Percentiles rank a stretch among this genome's conserved stretches.
Evolutionary conservation across 2,888 invertebrate genomes (phyloP).

Genomic region (Melanargia galathea): DNA sequence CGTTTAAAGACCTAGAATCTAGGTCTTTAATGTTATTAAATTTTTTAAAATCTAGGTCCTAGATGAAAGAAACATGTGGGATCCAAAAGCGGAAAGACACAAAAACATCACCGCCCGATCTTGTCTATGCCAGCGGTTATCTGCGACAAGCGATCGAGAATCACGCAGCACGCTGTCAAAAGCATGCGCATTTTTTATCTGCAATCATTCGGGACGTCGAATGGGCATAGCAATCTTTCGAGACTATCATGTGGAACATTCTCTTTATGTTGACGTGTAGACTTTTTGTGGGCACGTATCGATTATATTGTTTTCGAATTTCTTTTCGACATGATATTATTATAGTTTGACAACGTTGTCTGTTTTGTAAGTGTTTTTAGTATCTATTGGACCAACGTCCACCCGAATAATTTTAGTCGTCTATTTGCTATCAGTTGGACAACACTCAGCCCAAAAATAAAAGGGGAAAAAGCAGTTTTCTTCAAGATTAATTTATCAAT

Average conservation of each 20-base stretch:
- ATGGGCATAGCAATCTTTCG: slow-evolving; percentile 37
- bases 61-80: slow-evolving; percentile 16
- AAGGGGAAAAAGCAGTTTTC: too few species aligned
- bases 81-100: slow-evolving; percentile 8
- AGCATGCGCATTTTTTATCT: slow-evolving; percentile 37
- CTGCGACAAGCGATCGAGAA: slow-evolving; percentile 28
- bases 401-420: too few species aligned
- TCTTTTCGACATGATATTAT: neutral
- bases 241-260: slow-evolving; percentile 23
- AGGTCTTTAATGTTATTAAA: too few species aligned
- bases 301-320: slow-evolving; percentile 14
- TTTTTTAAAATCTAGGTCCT: too few species aligned
- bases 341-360: neutral
- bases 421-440: neutral
- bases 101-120: slow-evolving; percentile 6
- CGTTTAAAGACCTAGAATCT: slow-evolving; percentile 3
- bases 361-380: neutral
- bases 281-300: slow-evolving; percentile 15
- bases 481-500: too few species aligned
- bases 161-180: slow-evolving; percentile 31
- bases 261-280: slow-evolving; percentile 19
- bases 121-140: slow-evolving; percentile 33
- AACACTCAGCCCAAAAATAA: neutral
- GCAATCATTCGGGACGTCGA: slow-evolving; percentile 33
- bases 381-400: too few species aligned